A percentile compares a stretch with the other conserved stretches of the same genome.
Conservation (phyloP, 1,140 invertebrate genomes). For the Drosophila aff. region DNA sequence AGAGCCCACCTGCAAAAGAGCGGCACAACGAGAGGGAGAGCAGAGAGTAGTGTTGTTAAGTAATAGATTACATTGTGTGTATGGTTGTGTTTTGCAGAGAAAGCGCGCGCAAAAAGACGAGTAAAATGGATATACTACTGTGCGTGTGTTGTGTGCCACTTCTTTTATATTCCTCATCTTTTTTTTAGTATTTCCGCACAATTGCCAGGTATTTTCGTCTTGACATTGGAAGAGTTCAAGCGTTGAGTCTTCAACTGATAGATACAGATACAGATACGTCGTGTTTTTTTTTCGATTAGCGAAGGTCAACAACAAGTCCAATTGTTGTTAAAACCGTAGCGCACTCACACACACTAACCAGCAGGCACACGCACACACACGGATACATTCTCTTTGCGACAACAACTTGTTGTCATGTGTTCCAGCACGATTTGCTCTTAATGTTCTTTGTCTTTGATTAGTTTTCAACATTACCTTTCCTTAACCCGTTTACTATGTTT, state of each 20-base stretch:
- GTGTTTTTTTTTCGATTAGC: constrained; percentile 44
- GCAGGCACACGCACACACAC: constrained; percentile 4
- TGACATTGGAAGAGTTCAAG: constrained; percentile 76
- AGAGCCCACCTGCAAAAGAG: constrained; percentile 18
- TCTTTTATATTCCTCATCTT: constrained; percentile 6
- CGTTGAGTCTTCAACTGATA: constrained; percentile 11
- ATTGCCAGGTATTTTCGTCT: constrained; percentile 26
- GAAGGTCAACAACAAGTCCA: constrained; percentile 68
- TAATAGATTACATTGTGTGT: constrained; percentile 50
- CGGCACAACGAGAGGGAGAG: constrained; percentile 8
- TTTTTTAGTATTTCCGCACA: constrained; percentile 49
- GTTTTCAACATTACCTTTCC: not conserved
- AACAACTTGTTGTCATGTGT: constrained; percentile 24
- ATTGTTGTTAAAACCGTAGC: constrained; percentile 30
- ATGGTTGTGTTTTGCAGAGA: constrained; percentile 54
- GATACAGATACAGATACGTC: constrained; percentile 29
- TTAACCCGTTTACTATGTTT: constrained; percentile 1
- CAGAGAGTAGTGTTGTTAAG: constrained; percentile 39
- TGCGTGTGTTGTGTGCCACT: constrained; percentile 26
- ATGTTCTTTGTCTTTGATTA: not conserved
- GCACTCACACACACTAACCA: not conserved
- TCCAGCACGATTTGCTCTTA: not conserved
- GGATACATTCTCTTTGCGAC: constrained; percentile 16
- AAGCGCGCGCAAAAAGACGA: constrained; percentile 73
- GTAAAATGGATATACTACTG: constrained; percentile 18